Conservation (phyloP, 2,888 invertebrate species). For the Abrostola tripartita region DNA sequence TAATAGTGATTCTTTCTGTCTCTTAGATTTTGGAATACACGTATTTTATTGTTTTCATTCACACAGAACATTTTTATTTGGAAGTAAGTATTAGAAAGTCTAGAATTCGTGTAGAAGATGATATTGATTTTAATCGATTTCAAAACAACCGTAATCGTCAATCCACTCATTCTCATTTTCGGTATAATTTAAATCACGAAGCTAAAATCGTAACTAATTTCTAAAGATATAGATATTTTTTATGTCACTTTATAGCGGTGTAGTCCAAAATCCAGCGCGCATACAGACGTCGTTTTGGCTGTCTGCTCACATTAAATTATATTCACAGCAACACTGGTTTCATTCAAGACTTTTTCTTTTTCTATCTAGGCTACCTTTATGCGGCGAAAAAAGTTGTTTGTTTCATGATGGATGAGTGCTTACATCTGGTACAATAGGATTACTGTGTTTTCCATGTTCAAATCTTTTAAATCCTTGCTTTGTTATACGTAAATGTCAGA, state of each 20-base stretch:
- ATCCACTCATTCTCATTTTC: no score
- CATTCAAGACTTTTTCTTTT: constrained; percentile 48
- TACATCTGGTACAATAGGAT: constrained; percentile 1
- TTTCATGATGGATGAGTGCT: constrained; percentile 18
- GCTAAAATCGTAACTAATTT: no score
- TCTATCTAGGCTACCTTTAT: constrained; percentile 32
- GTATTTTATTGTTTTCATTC: no score
- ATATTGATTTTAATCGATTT: no score
- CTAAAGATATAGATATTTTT: background rate
- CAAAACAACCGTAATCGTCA: no score
- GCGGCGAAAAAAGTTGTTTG: constrained; percentile 27
- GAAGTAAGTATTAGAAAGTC: no score
- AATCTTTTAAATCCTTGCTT: background rate
- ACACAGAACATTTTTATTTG: no score
- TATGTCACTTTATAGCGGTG: constrained; percentile 39
- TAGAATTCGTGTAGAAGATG: no score
- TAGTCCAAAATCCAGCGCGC: constrained; percentile 55
- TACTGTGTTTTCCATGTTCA: background rate
- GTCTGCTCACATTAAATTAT: constrained; percentile 71
- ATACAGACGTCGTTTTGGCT: constrained; percentile 59
- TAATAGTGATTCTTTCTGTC: no score
- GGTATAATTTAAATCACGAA: no score
- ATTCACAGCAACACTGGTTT: constrained; percentile 51
- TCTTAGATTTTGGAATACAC: no score
- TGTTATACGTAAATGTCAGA: background rate